Conservation (phyloP, 1,140 invertebrate species). For the Pseudomyrmex dendroicus region DNA sequence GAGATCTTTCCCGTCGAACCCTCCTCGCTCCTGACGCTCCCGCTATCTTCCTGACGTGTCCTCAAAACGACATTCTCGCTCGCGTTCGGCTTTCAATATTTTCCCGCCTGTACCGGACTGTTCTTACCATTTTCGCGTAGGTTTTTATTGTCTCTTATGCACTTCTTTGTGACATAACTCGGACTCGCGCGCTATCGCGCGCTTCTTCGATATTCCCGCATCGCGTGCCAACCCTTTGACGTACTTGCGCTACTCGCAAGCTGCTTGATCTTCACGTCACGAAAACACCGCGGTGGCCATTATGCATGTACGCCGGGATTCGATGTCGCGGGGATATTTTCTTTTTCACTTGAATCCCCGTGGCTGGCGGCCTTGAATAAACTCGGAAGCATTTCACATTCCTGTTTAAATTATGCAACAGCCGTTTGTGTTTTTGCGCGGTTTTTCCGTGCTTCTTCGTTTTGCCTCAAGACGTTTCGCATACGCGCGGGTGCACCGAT, state of each 20-base stretch:
- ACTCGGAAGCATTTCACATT: conserved; percentile 40
- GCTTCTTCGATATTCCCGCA: background rate
- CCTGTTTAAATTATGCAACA: conserved; percentile 56
- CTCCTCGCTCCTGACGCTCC: conserved; percentile 24
- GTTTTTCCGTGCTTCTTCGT: background rate
- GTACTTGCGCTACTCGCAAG: conserved; percentile 25
- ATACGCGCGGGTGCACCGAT: conserved; percentile 6
- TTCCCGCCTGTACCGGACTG: conserved; percentile 42
- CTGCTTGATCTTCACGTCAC: conserved; percentile 60
- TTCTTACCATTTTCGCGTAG: background rate
- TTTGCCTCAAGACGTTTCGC: conserved; percentile 8
- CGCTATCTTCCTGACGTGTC: conserved; percentile 55
- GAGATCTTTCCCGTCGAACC: conserved; percentile 47
- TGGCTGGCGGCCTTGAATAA: conserved; percentile 27
- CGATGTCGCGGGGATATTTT: conserved; percentile 44
- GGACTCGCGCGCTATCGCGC: conserved; percentile 7
- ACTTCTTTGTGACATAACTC: conserved; percentile 40
- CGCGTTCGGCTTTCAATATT: conserved; percentile 63
- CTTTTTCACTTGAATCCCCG: conserved; percentile 55
- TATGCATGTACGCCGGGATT: conserved; percentile 72
- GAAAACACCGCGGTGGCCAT: conserved; percentile 53
- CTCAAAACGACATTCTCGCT: conserved; percentile 61
- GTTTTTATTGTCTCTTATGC: conserved; percentile 3
- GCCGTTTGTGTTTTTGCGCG: conserved; percentile 24
- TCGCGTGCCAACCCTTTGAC: conserved; percentile 64